Evolutionary conservation across 2,797 vertebrate genomes (phyloP), one percentile per base, ranked within the genome.

Genomic region (Avahi laniger): DNA sequence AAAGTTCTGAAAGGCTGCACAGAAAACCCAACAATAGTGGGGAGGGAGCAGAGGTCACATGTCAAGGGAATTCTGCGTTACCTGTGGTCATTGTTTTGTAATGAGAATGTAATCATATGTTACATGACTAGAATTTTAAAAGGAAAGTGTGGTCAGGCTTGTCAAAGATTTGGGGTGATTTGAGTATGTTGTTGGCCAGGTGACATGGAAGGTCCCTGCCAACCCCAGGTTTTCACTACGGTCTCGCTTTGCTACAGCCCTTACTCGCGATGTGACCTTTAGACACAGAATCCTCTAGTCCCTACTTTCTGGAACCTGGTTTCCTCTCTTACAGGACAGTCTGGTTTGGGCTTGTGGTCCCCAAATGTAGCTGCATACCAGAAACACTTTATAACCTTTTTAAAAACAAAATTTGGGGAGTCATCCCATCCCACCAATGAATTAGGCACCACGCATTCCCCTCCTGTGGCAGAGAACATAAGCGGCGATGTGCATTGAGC

Each of bases 1-100:
- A 94, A 87, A 38, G 12, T 70, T 81, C 61, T 92, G 35, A 24
- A 84, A 94, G 65, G 52, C 65, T 57, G 85, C 9, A 59, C 7
- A 72, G 79, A 67, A 95, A 82, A 61, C 28, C 9, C 3, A 9
- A 0, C 13, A 12, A 7, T 14, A 9, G 4, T 41, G 15, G 81
- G 54, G 26, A 93, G 33, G 17, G 30, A 78, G 22, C 5, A 2
- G 26, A 4, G 4, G 10, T n/a, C 46, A 18, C 30, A 33, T 22
- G 43, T 59, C 17, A 48, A 90, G 15, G 20, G 38, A 4, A 83
- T 65, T 54, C 30, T 73, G n/a, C 54, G 69, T 94, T 86, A 63
- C 69, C 30, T 93, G 5, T 46, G n/a, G 69, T n/a, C 24, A 76
- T 48, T 54, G 30, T 81, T 92, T 91, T 54, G 43, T 41, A 75